Evolutionary conservation across 2,797 vertebrate species (phyloP), one percentile per base, ranked within the genome.

Genomic region (Morelia viridis): DNA sequence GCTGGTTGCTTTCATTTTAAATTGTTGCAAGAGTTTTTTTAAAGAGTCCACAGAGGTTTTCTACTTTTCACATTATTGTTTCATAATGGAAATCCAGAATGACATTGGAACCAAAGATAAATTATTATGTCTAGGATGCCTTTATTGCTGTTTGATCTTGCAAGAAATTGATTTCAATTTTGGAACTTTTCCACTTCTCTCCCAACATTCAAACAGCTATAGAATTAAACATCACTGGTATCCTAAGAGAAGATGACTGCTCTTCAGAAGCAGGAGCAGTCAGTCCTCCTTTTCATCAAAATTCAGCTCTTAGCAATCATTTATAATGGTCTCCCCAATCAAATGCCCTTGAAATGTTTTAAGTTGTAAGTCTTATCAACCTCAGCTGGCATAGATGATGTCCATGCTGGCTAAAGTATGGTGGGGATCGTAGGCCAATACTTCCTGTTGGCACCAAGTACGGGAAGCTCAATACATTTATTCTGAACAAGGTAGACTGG

Each of bases 211-310:
- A 26, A 91, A 22, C 24, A 60, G 31, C 5, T 0, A 4, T 7
- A 11, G 11, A 22, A 28, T 22, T 60, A 24, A 60, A 57, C 5
- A 41, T 31, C 19, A 35, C 91, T 93, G 68, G 84, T 86, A 26
- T 19, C 85, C 92, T 93, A 88, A 85, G 86, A 50, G 17, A 76
- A 93, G 90, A 50, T 87, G 88, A 0, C 24, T 28, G 9, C 22
- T 57, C 92, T 95, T 94, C 35, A 91, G 89, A 92, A 90, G 94
- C 93, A 92, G 91, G 89, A 93, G 65, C 87, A 85, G 41, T 89
- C 17, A 26, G 22, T 7, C 57, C 86, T 88, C 89, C 50, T 92
- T 91, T 24, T 12, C 71, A 91, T 94, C 90, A 91, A 89, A 89
- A 56, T 61, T 93, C 85, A 24, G 58, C 91, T 80, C 60, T 93